Percentiles rank a stretch among this genome's conserved stretches.
phyloP scores from a whole-genome alignment of 2,113 vertebrate species.

The Catharus minimus region DNA sequence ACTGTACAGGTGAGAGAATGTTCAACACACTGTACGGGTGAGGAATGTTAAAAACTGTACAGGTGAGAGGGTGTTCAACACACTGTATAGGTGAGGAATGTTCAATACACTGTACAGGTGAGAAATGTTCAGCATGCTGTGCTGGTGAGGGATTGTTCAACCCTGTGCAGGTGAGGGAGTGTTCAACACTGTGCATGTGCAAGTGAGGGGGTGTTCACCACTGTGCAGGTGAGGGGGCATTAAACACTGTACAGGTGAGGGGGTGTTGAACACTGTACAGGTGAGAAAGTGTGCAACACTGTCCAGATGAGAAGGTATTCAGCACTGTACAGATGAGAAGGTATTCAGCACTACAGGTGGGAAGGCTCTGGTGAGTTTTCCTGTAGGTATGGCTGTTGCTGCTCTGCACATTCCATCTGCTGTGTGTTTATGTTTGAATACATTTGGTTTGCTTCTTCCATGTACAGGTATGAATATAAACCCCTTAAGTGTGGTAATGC shows the following conservation, averaged over 20 bases:
- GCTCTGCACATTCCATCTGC: not conserved
- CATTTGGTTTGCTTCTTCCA: not conserved
- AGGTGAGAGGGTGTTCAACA: not conserved
- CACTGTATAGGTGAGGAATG: not conserved
- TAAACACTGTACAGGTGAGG: slow-evolving; percentile 65
- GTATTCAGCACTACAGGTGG: slow-evolving; percentile 54
- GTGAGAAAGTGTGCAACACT: not conserved
- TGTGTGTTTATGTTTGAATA: not conserved
- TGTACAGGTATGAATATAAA: not conserved
- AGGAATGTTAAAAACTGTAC: not conserved
- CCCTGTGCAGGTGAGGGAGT: slow-evolving; percentile 64
- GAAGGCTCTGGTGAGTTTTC: not conserved
- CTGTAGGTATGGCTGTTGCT: not conserved
- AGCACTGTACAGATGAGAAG: not conserved
- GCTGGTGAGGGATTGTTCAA: not conserved
- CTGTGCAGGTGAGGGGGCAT: slow-evolving; percentile 64
- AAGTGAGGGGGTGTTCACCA: not conserved
- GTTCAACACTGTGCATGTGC: not conserved
- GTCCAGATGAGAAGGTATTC: slow-evolving; percentile 64
- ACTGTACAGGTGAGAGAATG: slow-evolving; percentile 60
- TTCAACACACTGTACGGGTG: slow-evolving; percentile 60
- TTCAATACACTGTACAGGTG: not conserved
- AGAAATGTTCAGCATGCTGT: too few species aligned
- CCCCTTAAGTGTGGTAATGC: not conserved
- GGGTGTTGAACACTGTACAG: not conserved